Percentiles rank a stretch among this genome's conserved stretches.
Conservation (phyloP, 1,140 invertebrate species). For the Augochlora pura region DNA sequence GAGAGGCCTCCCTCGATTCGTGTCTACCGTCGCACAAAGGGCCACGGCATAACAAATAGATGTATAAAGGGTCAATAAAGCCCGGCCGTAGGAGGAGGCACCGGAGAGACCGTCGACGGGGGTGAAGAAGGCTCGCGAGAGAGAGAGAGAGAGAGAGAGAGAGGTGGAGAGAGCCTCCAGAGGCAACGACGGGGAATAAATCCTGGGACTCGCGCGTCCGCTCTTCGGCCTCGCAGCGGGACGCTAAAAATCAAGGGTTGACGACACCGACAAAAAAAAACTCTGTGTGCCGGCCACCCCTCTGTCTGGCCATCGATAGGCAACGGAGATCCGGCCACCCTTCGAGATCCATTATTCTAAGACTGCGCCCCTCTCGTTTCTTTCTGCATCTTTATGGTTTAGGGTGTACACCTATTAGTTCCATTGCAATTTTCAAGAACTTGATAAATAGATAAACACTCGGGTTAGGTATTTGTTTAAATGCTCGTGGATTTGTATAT, state of each 20-base stretch:
- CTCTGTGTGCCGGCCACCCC: slow-evolving; percentile 4
- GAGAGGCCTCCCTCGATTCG: slow-evolving; percentile 69
- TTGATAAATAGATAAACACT: too few relatives aligned
- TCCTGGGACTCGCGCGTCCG: slow-evolving; percentile 75
- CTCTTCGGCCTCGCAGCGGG: slow-evolving; percentile 68
- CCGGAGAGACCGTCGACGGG: slow-evolving; percentile 56
- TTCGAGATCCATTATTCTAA: not conserved
- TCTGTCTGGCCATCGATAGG: slow-evolving; percentile 32
- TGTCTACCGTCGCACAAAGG: slow-evolving; percentile 76
- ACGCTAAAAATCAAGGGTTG: slow-evolving; percentile 74
- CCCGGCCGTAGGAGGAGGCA: slow-evolving; percentile 67
- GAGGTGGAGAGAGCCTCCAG: slow-evolving; percentile 69
- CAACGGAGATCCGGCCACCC: not conserved
- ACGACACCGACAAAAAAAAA: slow-evolving; percentile 57
- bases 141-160: slow-evolving; percentile 61
- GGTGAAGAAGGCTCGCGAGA: slow-evolving; percentile 41
- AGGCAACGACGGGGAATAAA: slow-evolving; percentile 76
- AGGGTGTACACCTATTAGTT: too few relatives aligned
- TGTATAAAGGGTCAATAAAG: slow-evolving; percentile 81
- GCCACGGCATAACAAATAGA: slow-evolving; percentile 80
- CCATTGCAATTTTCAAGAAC: too few relatives aligned
- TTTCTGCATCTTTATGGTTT: too few relatives aligned
- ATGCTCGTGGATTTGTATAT: too few relatives aligned
- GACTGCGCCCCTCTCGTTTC: not conserved
- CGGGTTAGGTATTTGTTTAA: too few relatives aligned